Base-by-base conservation (phyloP, 1,140 invertebrate species). In the Drosophila subpulchrella region DNA sequence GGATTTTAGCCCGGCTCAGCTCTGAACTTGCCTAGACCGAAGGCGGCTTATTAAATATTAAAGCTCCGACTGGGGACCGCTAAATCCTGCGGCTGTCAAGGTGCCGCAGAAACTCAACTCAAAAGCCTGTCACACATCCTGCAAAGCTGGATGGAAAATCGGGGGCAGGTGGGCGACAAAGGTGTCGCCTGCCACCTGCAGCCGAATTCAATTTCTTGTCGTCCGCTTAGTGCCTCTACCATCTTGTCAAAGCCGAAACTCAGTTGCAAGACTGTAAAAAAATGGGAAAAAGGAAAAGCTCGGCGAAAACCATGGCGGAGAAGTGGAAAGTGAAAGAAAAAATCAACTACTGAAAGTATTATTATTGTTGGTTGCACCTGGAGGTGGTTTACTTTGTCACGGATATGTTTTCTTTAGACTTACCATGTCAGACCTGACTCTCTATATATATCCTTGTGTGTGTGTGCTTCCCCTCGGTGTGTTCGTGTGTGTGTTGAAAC, bases 371-470 rank as follows among this genome's bases (percentile, higher is more conserved):
- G 42, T 76, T 89, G 83, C 83, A 89, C 84, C 84, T 89, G 81
- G 51, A 78, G 84, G 63, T 78, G 84, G 72, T 84, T 88, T 84
- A 83, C 84, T 88, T 88, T 88, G 84, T 88, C 84, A 88, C 84
- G 84, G 84, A 88, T 88, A 89, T 88, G 84, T 88, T 88, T 89
- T 89, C 85, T 72, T 84, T 80, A 56, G 76, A 88, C 79, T 88
- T 84, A 76, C 78, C 75, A 83, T 66, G 65, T 79, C 83, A 77
- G 74, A 66, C 56, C 50, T 13, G 41, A 24, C 58, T 56, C 39
- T 42, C 20, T 20, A 30, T 17, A 13, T 24, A 20, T 15, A 13
- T 39, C 34, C 32, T n/a, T 30, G 27, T 51, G 24, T 72, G 15
- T 15, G 13, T 24, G 12, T 41, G n/a, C 41, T 17, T 3, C 34